Evolutionary conservation across 1,140 invertebrate species (phyloP).

Genomic region (Ceratina japonica): DNA sequence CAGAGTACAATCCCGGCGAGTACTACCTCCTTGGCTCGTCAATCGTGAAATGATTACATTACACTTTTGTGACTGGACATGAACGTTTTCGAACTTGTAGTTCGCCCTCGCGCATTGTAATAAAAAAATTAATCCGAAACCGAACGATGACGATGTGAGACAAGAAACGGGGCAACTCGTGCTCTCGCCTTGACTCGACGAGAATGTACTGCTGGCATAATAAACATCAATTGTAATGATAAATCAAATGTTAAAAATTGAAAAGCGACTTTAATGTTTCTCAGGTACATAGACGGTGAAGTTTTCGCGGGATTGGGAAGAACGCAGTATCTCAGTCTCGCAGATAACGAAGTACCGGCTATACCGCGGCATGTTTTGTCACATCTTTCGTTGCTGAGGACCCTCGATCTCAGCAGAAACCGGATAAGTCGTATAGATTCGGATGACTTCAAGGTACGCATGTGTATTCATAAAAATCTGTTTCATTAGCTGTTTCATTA

Average conservation of each 20-base stretch:
- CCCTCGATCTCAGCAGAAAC: slow-evolving; percentile 86
- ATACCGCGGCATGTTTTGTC: slow-evolving; percentile 86
- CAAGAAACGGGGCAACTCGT: too few relatives aligned
- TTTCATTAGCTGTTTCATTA: slow-evolving; percentile 1
- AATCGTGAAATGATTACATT: too few relatives aligned
- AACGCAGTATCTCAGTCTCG: slow-evolving; percentile 85
- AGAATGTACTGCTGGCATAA: too few relatives aligned
- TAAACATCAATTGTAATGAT: too few relatives aligned
- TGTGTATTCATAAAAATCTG: slow-evolving; percentile 28
- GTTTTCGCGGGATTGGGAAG: slow-evolving; percentile 85
- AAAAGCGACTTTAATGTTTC: slow-evolving; percentile 44
- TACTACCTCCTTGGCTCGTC: too few relatives aligned
- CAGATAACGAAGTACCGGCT: slow-evolving; percentile 85
- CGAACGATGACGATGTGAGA: too few relatives aligned
- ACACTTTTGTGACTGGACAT: too few relatives aligned
- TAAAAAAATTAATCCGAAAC: too few relatives aligned
- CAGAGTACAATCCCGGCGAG: too few relatives aligned
- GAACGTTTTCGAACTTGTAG: too few relatives aligned
- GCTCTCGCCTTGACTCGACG: too few relatives aligned
- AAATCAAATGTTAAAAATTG: background rate
- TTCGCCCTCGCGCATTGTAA: too few relatives aligned
- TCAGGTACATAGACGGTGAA: slow-evolving; percentile 84
- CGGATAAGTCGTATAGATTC: slow-evolving; percentile 83
- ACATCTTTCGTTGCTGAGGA: slow-evolving; percentile 85
- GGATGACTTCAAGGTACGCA: slow-evolving; percentile 82